Base-by-base conservation (phyloP, 2,888 invertebrate species). In the Congeria kusceri region DNA sequence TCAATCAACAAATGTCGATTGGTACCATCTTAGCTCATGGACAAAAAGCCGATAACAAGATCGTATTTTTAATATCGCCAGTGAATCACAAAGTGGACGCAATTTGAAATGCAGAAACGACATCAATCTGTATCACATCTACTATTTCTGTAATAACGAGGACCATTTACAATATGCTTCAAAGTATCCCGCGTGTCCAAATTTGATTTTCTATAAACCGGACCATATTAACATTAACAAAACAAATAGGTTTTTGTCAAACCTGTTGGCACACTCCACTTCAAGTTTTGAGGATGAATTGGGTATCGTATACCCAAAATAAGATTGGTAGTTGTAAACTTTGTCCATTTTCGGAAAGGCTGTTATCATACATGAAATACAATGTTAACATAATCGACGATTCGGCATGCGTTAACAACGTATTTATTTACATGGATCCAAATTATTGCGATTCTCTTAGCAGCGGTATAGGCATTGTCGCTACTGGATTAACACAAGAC, bases 251-350 rank as follows among this genome's bases (percentile, higher is more conserved):
- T 67, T 57, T 28, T 13, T 67, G 25, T 57, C 67, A 7, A 67
- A 67, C 23, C 27, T 67, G 44, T 32, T 67, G 29, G 32, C 67
- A 15, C 69, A 69, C n/a, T 61, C 49, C 0, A 61, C 39, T 18
- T 46, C 69, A 27, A 69, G 69, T 29, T 69, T 59, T 29, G 69
- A 69, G n/a, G 69, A 69, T 32, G 69, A 69, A 23, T 29, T 69
- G 1, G 69, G 69, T 15, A 69, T 67, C 9, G 29, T 56, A 23
- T 7, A 25, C 67, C 2, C 20, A 32, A 5, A 58, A 11, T 18
- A 39, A 44, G 27, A 15, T 23, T 1, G 28, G 29, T n/a, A 3
- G 57, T 15, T 49, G 27, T 4, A 67, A 67, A 58, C 27, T 67
- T 7, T 67, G 67, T 39, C 67, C 69, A 23, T 69, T 69, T 28